Evolutionary conservation across 2,888 invertebrate genomes (phyloP).

Genomic region (Melanargia galathea): DNA sequence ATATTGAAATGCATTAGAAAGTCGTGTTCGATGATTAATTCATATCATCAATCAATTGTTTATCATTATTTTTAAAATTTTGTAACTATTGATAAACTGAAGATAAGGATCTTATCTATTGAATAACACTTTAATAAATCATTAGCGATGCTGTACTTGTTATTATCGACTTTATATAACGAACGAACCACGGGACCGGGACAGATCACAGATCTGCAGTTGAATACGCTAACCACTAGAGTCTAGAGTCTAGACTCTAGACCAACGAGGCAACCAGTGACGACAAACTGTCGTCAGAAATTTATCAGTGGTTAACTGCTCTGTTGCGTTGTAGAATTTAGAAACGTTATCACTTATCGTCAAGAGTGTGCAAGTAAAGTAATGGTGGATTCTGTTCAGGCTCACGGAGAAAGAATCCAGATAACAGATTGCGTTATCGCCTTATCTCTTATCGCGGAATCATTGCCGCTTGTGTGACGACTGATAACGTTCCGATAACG

Average conservation of each 20-base stretch:
- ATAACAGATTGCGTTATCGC: conserved; percentile 32
- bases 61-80: neutral
- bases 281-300: neutral
- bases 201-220: too few relatives aligned
- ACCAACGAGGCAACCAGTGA: too few relatives aligned
- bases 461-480: conserved; percentile 18
- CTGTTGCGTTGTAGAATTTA: neutral
- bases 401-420: conserved; percentile 12
- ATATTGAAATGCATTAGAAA: too few relatives aligned
- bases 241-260: too few relatives aligned
- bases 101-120: conserved; percentile 1
- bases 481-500: conserved; percentile 15
- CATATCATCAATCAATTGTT: neutral
- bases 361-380: neutral
- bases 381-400: conserved; percentile 8
- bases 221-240: too few relatives aligned
- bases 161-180: neutral
- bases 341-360: conserved; percentile 6
- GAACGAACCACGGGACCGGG: too few relatives aligned
- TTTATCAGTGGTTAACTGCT: neutral
- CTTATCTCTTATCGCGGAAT: conserved; percentile 35
- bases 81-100: too few relatives aligned
- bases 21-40: neutral
- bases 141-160: neutral
- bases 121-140: neutral